phyloP scores from a whole-genome alignment of 2,888 invertebrate species.

The Nephrotoma appendiculata region DNA sequence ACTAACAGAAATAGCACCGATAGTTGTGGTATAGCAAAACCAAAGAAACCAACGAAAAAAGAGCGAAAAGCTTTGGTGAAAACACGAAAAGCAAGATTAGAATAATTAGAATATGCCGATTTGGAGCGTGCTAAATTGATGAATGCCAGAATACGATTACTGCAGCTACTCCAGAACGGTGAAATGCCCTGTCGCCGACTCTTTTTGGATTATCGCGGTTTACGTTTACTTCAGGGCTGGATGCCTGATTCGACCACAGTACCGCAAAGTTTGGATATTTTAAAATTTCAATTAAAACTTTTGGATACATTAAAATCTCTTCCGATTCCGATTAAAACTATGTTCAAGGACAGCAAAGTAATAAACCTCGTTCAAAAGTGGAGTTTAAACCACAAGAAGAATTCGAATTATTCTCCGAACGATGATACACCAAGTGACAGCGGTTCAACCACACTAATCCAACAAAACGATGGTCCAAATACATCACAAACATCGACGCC shows the following conservation, averaged over 20 bases:
- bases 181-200: conserved; percentile 71
- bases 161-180: conserved; percentile 63
- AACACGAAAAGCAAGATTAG: conserved; percentile 34
- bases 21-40: not conserved
- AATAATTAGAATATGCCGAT: conserved; percentile 47
- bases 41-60: conserved; percentile 31
- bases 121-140: conserved; percentile 74
- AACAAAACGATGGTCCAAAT: conserved; percentile 1
- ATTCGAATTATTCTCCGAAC: conserved; percentile 10
- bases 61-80: conserved; percentile 24
- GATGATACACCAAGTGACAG: conserved; percentile 15
- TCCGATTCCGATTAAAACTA: conserved; percentile 86
- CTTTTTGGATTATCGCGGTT: conserved; percentile 87
- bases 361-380: conserved; percentile 73
- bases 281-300: conserved; percentile 34
- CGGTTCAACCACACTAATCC: conserved; percentile 16
- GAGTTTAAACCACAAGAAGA: conserved; percentile 36
- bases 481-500: not conserved
- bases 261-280: not conserved
- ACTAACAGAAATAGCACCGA: not conserved
- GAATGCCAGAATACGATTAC: conserved; percentile 56
- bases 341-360: conserved; percentile 85
- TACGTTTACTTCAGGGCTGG: conserved; percentile 83
- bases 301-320: conserved; percentile 64
- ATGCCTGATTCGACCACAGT: conserved; percentile 47